Evolutionary conservation across 35 echinoderm and acorn worm species (phyloP).

Genomic region (Apostichopus parvimensis): DNA sequence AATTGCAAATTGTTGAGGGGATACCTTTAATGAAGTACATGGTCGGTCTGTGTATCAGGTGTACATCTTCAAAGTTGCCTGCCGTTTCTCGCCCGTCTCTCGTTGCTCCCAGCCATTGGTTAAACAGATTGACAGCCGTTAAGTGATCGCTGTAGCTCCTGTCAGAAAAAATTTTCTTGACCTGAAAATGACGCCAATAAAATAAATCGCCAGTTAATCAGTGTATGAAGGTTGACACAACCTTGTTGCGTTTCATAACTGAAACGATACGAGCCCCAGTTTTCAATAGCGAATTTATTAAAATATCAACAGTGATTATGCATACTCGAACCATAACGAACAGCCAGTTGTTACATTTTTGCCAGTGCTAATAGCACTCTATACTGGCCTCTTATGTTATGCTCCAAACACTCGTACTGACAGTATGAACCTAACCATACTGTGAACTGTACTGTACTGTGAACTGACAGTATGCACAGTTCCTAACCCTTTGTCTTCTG

Average conservation of each 20-base stretch:
- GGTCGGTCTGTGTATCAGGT: constrained; percentile 56
- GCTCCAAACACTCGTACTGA: background rate
- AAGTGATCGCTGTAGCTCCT: constrained; percentile 70
- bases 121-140: constrained; percentile 50
- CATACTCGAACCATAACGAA: background rate
- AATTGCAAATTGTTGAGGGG: background rate
- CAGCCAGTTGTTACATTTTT: background rate
- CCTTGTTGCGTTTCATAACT: no score
- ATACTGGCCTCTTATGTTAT: background rate
- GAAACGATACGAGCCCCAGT: no score
- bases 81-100: background rate
- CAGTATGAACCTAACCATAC: background rate
- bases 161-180: constrained; percentile 59
- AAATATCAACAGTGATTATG: no score
- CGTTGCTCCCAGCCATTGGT: constrained; percentile 52
- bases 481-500: no score
- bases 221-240: background rate
- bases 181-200: constrained; percentile 1
- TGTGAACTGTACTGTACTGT: no score
- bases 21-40: constrained; percentile 67
- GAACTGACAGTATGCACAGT: no score
- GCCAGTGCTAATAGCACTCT: background rate
- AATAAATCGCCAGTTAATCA: background rate
- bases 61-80: constrained; percentile 28
- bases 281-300: no score